A percentile compares a stretch with the other conserved stretches of the same genome.
Conservation (phyloP, 2,113 vertebrate genomes). For the Embiotoca jacksoni region DNA sequence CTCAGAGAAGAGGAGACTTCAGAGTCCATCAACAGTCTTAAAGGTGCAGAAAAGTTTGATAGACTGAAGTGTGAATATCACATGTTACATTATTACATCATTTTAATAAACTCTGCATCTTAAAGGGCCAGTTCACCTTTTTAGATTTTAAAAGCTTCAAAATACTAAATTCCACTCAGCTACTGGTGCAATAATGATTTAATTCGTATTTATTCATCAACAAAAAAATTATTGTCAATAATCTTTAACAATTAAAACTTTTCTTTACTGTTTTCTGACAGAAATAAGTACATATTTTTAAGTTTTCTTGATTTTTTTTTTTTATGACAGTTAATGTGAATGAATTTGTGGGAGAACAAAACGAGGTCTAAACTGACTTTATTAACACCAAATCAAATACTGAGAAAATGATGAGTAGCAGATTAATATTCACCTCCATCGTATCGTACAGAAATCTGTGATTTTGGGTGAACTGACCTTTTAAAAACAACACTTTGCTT, state of each 20-base stretch:
- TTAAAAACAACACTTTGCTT: neutral
- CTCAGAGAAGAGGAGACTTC: conserved; percentile 23
- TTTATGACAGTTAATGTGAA: no score
- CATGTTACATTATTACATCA: conserved; percentile 24
- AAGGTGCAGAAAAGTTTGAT: conserved; percentile 8
- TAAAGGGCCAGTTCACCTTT: conserved; percentile 21
- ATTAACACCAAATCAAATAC: no score
- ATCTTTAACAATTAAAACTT: neutral
- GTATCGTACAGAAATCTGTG: neutral
- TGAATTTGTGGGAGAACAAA: no score
- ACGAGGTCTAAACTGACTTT: no score
- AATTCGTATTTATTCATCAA: neutral
- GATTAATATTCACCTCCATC: neutral
- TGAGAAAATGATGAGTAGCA: no score
- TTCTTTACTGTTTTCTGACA: neutral
- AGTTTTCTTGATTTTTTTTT: no score
- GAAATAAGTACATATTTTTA: no score
- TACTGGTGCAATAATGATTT: neutral
- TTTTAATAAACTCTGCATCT: conserved; percentile 10
- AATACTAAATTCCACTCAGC: neutral
- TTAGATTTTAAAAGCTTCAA: neutral
- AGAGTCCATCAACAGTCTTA: conserved; percentile 11
- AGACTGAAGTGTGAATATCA: neutral
- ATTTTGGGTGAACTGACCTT: conserved; percentile 7
- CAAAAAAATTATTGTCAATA: neutral